phyloP scores from a whole-genome alignment of 2,797 vertebrate genomes.

The Bovichtus diacanthus region DNA sequence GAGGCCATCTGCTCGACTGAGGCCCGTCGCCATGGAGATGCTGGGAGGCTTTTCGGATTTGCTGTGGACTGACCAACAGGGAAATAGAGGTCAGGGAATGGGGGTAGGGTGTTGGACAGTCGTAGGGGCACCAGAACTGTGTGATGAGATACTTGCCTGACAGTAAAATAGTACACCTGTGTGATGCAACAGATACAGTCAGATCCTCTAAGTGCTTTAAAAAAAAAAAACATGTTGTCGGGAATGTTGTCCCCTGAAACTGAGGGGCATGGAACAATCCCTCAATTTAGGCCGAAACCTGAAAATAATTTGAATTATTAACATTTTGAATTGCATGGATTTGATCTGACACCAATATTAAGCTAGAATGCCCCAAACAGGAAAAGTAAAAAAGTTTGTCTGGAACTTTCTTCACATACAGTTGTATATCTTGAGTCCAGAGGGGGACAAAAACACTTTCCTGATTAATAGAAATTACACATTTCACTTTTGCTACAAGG shows the following conservation, averaged over 20 bases:
- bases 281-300: not conserved
- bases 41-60: constrained; percentile 94
- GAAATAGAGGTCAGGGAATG: constrained; percentile 82
- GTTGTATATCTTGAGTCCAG: not conserved
- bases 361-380: not conserved
- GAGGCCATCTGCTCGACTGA: constrained; percentile 93
- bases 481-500: not conserved
- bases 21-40: constrained; percentile 89
- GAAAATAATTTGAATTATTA: constrained; percentile 18
- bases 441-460: not conserved
- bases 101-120: constrained; percentile 68
- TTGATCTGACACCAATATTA: not conserved
- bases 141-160: constrained; percentile 28
- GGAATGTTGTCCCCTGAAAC: constrained; percentile 13
- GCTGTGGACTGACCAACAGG: constrained; percentile 81
- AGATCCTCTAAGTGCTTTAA: not conserved
- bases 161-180: constrained; percentile 42
- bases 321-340: not conserved
- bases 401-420: constrained; percentile 10
- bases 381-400: not conserved
- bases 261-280: not conserved
- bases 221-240: not conserved
- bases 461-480: constrained; percentile 4
- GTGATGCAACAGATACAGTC: not conserved
- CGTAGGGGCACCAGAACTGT: constrained; percentile 62